A percentile compares a stretch with the other conserved stretches of the same genome.
Conservation (phyloP, 1,140 invertebrate species). For the Augochlora pura region DNA sequence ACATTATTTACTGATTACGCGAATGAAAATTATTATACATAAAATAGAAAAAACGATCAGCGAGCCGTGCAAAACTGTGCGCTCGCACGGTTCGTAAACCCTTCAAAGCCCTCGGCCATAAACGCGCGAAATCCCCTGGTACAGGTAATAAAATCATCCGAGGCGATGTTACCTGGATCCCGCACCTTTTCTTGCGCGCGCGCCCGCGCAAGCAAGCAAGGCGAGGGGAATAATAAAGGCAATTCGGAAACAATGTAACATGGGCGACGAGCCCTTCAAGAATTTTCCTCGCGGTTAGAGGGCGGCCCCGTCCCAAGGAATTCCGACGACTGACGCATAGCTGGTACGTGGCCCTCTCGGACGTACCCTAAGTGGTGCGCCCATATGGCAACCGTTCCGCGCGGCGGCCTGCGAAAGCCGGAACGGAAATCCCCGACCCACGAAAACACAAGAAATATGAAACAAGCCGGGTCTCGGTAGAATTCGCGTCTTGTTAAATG, state of each 20-base stretch:
- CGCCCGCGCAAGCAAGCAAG: no score
- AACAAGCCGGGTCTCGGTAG: not conserved
- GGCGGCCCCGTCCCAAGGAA: slow-evolving; percentile 15
- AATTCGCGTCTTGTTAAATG: not conserved
- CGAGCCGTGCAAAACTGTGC: no score
- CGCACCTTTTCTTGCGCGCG: no score
- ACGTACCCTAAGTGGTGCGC: not conserved
- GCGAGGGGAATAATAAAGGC: not conserved
- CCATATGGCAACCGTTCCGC: slow-evolving; percentile 26
- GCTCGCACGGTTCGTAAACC: no score
- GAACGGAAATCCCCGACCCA: slow-evolving; percentile 7
- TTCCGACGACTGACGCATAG: slow-evolving; percentile 29
- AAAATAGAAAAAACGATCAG: no score
- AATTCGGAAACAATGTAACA: slow-evolving; percentile 24
- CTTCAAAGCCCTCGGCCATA: no score
- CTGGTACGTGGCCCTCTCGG: not conserved
- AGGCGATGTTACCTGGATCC: no score
- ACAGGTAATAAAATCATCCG: no score
- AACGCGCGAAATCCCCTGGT: no score
- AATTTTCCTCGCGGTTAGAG: slow-evolving; percentile 24
- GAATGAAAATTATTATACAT: no score
- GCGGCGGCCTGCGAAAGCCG: no score
- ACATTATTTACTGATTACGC: no score
- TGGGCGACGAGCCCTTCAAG: not conserved
- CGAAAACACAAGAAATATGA: slow-evolving; percentile 3